Evolutionary conservation across 30 jellyfish, hydroid and myxozoan species (phyloP), one percentile per base, ranked within the genome.

Genomic region (Chrysaora quinquecirrha): DNA sequence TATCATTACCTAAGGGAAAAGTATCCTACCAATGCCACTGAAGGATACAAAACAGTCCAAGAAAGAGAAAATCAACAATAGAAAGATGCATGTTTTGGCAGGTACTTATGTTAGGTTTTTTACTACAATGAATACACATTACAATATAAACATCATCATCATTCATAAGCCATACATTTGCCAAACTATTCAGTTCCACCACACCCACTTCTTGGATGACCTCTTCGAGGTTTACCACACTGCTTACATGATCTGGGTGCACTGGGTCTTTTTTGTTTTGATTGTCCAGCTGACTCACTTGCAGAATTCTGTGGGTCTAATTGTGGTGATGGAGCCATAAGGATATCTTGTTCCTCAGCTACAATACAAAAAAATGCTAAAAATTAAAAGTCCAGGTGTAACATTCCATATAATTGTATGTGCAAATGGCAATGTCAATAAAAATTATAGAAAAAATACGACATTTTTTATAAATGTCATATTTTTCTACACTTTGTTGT

Each of bases 31-130:
- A 61, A 61, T 27, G 80, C 80, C 28, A 67, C 29, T 27, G 32
- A 67, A 67, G 80, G 80, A 27, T 67, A 28, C 64, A 67, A 67
- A 61, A 27, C 80, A 60, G 32, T 61, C 29, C 80, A 67, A 67
- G 62, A 67, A 67, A 67, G 80, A 61, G 80, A 67, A 9, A 60
- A 60, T 47, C 62, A 67, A 67, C 29, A 67, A 60, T 67, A 31
- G 32, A 61, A 67, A 67, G 32, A 27, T 22, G 16, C 58, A 43
- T 43, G 16, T 9, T 6, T 16, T 9, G 12, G 9, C 9, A 43
- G 9, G 58, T 9, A 43, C 58, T 16, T 43, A 9, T 43, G 9
- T 9, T 6, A 43, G 58, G 58, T 43, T 6, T 43, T 43, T 43
- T n/a, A n/a, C n/a, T n/a, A n/a, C n/a, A n/a, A n/a, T n/a, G n/a